Conservation (phyloP, 2,113 vertebrate species). For the Cavia porcellus region DNA sequence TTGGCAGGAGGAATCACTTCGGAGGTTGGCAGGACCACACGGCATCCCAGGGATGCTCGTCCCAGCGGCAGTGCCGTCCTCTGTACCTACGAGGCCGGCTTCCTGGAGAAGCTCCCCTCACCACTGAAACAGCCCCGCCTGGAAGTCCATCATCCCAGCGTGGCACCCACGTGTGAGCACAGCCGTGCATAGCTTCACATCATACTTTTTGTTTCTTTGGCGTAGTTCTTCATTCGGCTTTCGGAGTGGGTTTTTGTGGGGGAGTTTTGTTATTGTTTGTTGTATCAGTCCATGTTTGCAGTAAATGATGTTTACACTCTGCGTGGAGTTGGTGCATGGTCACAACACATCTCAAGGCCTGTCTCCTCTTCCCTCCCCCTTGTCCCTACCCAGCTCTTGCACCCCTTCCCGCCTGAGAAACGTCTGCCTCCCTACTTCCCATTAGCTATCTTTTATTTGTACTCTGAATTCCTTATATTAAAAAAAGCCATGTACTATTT, state of each 20-base stretch:
- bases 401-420: neutral
- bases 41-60: neutral
- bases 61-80: fast-evolving
- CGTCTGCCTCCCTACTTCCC: neutral
- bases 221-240: neutral
- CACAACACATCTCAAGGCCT: neutral
- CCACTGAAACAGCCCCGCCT: neutral
- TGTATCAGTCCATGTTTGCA: neutral
- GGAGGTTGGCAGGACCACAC: too few relatives aligned
- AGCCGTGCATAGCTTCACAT: neutral
- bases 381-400: neutral
- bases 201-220: neutral
- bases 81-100: neutral
- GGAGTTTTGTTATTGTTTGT: neutral
- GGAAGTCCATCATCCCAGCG: neutral
- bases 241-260: neutral
- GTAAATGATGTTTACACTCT: neutral
- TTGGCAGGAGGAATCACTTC: neutral
- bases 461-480: neutral
- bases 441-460: neutral
- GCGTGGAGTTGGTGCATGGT: neutral
- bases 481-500: neutral
- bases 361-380: neutral
- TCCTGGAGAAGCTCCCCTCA: neutral
- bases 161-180: neutral